phyloP scores from a whole-genome alignment of 2,888 invertebrate genomes.

The Alloscopus bannaensis region DNA sequence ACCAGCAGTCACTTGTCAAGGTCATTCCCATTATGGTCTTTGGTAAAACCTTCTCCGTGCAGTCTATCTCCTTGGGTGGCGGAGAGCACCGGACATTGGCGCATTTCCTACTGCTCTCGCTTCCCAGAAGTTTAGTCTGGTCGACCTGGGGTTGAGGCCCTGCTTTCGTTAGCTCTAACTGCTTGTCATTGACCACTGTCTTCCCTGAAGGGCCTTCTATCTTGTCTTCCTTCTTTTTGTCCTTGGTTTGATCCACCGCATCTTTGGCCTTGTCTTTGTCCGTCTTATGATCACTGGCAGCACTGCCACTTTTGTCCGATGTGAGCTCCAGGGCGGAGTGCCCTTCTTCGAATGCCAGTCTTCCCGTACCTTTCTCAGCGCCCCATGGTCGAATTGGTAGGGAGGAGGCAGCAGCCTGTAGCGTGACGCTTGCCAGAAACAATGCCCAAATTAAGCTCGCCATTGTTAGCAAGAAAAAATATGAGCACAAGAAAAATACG shows the following conservation, averaged over 20 bases:
- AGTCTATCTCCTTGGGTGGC: neutral
- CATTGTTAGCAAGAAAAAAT: too few relatives aligned
- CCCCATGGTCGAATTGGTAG: too few relatives aligned
- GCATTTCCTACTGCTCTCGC: neutral
- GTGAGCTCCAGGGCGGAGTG: too few relatives aligned
- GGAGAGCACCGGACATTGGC: neutral
- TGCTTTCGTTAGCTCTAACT: neutral
- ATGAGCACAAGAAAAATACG: too few relatives aligned
- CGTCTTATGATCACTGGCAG: too few relatives aligned
- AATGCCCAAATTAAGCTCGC: too few relatives aligned
- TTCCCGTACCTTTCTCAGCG: too few relatives aligned
- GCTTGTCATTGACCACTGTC: neutral
- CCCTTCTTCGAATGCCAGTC: too few relatives aligned
- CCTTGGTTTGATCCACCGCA: neutral
- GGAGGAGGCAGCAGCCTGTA: too few relatives aligned
- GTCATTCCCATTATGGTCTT: neutral
- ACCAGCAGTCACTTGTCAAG: conserved; percentile 8
- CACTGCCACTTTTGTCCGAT: too few relatives aligned
- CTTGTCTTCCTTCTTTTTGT: neutral
- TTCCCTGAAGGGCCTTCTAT: neutral
- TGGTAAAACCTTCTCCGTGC: neutral
- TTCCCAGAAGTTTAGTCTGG: neutral
- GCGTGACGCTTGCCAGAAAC: too few relatives aligned
- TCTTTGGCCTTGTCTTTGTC: neutral
- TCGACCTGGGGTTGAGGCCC: too few relatives aligned